Evolutionary conservation across 2,113 vertebrate genomes (phyloP), one percentile per base, ranked within the genome.

Genomic region (Uropsilus gracilis): DNA sequence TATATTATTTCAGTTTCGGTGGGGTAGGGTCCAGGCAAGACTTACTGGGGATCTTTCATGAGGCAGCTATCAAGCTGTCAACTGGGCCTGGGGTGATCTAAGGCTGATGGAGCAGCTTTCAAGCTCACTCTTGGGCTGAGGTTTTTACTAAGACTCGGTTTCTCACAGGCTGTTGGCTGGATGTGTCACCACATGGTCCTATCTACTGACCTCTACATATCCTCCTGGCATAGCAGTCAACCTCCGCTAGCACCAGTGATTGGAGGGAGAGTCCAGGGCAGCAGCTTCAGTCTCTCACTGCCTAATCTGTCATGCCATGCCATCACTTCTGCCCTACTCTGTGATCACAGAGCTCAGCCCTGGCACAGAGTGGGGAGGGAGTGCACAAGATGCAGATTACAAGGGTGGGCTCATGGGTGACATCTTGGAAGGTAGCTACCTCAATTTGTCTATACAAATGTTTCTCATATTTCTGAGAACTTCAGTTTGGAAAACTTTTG

Each of bases 401-500:
- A n/a, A 69, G 14, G 1, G 0, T 6, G 0, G 50, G 50, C 22
- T 26, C 57, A 3, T 39, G 30, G 8, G 46, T 32, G 53, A 55
- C 22, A 34, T 39, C 63, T 18, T 80, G 50, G 22, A 73, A 57
- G 39, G 32, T 46, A 9, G 4, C 24, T 22, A 6, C 13, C 39
- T 37, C 14, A 37, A 26, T 55, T 28, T 68, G 39, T 46, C 48
- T 30, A 0, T 18, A 39, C 12, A 76, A 53, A 53, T 78, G 63
- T 42, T 77, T 78, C 20, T 39, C 8, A 16, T 81, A 81, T 96
- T 90, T 86, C 80, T 34, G 55, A 78, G 20, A 92, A n/a, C 16
- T 64, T 68, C 12, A 17, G 18, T 89, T 69, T 22, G 2, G 16
- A 53, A 71, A 39, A 28, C 14, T 50, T n/a, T 55, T 5, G 14